These are phyloP conservation scores for Adelges cooleyi DNA, from an alignment of 1,140 invertebrate genomes.

Conservation along the genomic window DNA sequence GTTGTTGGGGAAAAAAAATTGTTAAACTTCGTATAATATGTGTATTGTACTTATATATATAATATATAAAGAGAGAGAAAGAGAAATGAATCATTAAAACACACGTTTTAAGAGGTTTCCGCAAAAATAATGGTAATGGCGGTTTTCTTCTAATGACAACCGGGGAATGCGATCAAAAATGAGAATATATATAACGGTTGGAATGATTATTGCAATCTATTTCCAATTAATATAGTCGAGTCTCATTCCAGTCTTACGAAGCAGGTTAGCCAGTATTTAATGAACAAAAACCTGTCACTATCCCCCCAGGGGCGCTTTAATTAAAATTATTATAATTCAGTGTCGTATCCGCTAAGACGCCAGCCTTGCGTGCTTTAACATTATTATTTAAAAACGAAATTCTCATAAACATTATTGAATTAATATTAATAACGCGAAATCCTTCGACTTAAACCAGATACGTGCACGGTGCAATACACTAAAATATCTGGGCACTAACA, in stretches of 20 bases:
- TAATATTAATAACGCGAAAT: constrained; percentile 8
- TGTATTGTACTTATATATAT: no score
- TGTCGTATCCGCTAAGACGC: constrained; percentile 15
- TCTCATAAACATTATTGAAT: constrained; percentile 20
- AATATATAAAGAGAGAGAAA: no score
- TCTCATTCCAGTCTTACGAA: constrained; percentile 18
- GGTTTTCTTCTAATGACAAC: constrained; percentile 22
- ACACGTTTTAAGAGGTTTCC: constrained; percentile 12
- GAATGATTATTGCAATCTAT: constrained; percentile 29
- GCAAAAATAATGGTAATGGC: constrained; percentile 13
- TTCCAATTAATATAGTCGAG: constrained; percentile 24
- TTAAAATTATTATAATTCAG: constrained; percentile 29
- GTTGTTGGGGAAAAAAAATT: neutral
- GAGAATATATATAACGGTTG: constrained; percentile 5
- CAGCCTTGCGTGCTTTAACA: neutral
- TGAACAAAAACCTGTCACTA: constrained; percentile 26
- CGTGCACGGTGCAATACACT: no score
- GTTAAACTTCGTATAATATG: no score
- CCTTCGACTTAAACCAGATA: neutral
- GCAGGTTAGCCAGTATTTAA: constrained; percentile 17
- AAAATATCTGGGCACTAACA: no score
- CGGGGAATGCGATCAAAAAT: constrained; percentile 27
- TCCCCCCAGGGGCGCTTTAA: constrained; percentile 11
- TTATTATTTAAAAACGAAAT: constrained; percentile 24
- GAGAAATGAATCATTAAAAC: constrained; percentile 24